These are phyloP conservation scores for Tragelaphus imberbis DNA, from an alignment of 2,113 vertebrate species.

Conservation along the genomic window DNA sequence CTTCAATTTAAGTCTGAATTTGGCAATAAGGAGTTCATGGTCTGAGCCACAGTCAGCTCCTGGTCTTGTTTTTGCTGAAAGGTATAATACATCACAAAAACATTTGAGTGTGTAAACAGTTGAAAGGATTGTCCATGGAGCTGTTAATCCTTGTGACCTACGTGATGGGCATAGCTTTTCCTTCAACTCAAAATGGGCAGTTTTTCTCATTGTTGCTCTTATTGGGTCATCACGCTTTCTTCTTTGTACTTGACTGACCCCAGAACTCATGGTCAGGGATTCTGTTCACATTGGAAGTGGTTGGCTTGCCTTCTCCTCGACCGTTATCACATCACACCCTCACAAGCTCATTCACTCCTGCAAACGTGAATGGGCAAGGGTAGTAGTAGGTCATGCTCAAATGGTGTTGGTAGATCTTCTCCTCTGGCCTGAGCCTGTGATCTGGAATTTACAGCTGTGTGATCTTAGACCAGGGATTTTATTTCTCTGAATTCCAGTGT, in stretches of 20 bases:
- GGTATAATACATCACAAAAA: background rate
- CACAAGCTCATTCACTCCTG: background rate
- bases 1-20: too few relatives aligned
- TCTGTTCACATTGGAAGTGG: background rate
- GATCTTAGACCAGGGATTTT: background rate
- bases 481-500: background rate
- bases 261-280: background rate
- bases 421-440: background rate
- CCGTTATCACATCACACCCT: background rate
- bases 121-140: background rate
- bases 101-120: background rate
- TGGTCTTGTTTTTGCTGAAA: background rate
- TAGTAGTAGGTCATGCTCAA: background rate
- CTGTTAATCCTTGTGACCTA: background rate
- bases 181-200: background rate
- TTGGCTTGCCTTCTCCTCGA: background rate
- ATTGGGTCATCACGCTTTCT: background rate
- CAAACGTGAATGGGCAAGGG: background rate
- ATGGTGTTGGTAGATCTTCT: background rate
- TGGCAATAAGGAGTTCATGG: too few relatives aligned
- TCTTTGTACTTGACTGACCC: background rate
- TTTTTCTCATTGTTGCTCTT: background rate
- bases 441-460: background rate
- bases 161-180: background rate
- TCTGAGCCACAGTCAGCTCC: too few relatives aligned